A percentile compares a stretch with the other conserved stretches of the same genome.
These are phyloP conservation scores for Rhabdomys pumilio DNA, from an alignment of 2,797 vertebrate species.

Conservation along the genomic window DNA sequence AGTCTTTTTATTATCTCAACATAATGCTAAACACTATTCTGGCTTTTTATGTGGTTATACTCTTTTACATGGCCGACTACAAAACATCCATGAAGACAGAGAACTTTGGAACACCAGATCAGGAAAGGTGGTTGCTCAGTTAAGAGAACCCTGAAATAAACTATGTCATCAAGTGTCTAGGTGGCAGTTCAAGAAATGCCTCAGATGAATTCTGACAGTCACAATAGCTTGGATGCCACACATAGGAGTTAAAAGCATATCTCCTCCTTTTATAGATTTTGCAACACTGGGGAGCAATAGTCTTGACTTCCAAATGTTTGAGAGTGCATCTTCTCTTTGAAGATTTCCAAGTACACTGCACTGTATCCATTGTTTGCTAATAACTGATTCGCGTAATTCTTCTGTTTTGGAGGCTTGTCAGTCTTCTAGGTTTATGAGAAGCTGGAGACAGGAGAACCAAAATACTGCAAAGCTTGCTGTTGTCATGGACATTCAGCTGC, in stretches of 20 bases:
- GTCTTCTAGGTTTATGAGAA: background rate
- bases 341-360: background rate
- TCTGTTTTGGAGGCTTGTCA: background rate
- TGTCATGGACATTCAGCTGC: background rate
- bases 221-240: background rate
- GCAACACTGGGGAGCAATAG: background rate
- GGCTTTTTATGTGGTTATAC: background rate
- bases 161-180: background rate
- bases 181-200: background rate
- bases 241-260: background rate
- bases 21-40: constrained; percentile 24
- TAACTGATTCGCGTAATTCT: background rate
- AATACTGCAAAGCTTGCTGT: background rate
- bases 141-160: background rate
- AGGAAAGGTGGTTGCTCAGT: background rate
- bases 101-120: background rate
- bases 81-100: background rate
- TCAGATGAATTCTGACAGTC: background rate
- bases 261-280: constrained; percentile 34
- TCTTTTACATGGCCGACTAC: background rate
- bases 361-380: background rate
- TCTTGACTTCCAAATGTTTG: background rate
- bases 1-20: constrained; percentile 13
- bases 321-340: background rate
- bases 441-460: background rate